A percentile compares a stretch with the other conserved stretches of the same genome.
These are phyloP conservation scores for Petrosia ficiformis DNA, from an alignment of 37 sponge, comb jelly and placozoan genomes.

Conservation along the genomic window DNA sequence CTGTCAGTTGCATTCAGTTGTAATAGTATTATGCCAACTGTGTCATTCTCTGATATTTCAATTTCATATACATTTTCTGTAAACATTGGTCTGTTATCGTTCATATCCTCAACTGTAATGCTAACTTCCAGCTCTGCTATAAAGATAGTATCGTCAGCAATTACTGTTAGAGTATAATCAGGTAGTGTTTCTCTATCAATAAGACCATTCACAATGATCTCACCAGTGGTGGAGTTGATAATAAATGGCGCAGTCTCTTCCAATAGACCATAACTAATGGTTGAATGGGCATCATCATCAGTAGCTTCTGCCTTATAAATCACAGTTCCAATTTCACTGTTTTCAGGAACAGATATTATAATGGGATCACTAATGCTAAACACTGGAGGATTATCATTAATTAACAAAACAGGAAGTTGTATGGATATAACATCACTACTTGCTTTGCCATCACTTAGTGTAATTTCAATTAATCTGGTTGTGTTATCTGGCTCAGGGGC, in stretches of 20 bases:
- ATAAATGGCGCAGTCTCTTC: constrained; percentile 5
- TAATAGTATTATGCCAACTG: constrained; percentile 17
- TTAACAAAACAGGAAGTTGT: neutral
- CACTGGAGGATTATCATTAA: constrained; percentile 45
- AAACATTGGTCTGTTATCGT: constrained; percentile 50
- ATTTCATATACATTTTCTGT: neutral
- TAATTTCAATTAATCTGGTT: constrained; percentile 24
- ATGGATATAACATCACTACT: constrained; percentile 4
- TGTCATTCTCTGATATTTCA: constrained; percentile 32
- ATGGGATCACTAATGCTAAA: constrained; percentile 18
- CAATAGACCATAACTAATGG: constrained; percentile 28
- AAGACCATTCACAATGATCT: constrained; percentile 21
- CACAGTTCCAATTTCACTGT: constrained; percentile 5
- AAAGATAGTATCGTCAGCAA: constrained; percentile 38
- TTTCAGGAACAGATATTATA: constrained; percentile 8
- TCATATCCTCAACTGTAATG: constrained; percentile 33
- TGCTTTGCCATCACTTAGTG: constrained; percentile 37
- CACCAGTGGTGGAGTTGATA: constrained; percentile 26
- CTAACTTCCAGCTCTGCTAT: neutral
- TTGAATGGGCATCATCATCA: constrained; percentile 47
- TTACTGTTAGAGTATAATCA: constrained; percentile 13
- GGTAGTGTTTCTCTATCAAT: constrained; percentile 34
- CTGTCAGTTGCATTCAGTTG: constrained; percentile 20
- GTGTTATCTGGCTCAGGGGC: constrained; percentile 36
- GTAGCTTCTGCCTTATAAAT: constrained; percentile 20